These are phyloP conservation scores for Periophthalmus modestus DNA, from an alignment of 2,113 vertebrate species.

Conservation along the genomic window DNA sequence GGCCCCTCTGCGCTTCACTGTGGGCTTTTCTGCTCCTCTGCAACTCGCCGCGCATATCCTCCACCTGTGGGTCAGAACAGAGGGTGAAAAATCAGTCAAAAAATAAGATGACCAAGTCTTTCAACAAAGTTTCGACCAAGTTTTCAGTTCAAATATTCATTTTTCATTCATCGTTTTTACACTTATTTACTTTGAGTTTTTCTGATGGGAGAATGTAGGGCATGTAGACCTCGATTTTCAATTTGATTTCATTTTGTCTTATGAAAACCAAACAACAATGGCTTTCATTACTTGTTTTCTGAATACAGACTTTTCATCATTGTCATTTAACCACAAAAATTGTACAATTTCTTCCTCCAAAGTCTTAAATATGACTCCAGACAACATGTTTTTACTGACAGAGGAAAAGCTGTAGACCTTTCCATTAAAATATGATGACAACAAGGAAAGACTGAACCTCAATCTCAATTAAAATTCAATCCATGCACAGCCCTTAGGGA, in stretches of 20 bases:
- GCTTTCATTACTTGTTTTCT: not conserved
- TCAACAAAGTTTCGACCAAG: too few species aligned
- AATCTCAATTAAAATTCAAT: not conserved
- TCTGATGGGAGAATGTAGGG: not conserved
- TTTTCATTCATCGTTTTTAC: not conserved
- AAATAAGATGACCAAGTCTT: constrained; percentile 6
- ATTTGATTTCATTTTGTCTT: not conserved
- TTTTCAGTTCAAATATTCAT: too few species aligned
- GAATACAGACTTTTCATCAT: not conserved
- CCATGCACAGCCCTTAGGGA: not conserved
- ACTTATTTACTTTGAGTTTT: not conserved
- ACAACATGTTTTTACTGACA: too few species aligned
- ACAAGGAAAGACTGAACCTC: not conserved
- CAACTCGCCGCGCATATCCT: constrained; percentile 84
- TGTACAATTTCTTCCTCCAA: not conserved
- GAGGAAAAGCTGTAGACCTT: too few species aligned
- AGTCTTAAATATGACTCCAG: not conserved
- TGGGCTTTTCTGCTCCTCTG: constrained; percentile 80
- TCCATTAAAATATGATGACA: too few species aligned
- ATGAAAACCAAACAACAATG: not conserved
- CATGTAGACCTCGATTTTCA: not conserved
- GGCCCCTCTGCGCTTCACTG: constrained; percentile 75
- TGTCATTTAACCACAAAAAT: not conserved
- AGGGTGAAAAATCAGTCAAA: not conserved
- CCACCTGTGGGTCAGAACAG: constrained; percentile 76